Percentiles rank a stretch among this genome's conserved stretches.
These are phyloP conservation scores for Catocala sponsa DNA, from an alignment of 2,888 invertebrate species.

Conservation along the genomic window DNA sequence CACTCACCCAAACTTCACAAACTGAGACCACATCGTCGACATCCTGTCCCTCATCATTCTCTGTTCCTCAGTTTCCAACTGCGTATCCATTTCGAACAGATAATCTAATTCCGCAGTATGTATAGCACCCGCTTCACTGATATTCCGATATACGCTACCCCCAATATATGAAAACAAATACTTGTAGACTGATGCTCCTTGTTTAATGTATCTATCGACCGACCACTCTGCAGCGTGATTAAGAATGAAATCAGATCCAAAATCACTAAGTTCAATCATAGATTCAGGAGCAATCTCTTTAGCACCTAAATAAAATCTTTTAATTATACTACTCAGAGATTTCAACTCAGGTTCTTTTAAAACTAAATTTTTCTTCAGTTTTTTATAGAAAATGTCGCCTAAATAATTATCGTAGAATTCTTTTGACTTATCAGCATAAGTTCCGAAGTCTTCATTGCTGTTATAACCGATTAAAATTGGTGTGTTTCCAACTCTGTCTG, in stretches of 20 bases:
- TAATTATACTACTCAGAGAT: constrained; percentile 36
- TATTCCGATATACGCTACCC: constrained; percentile 50
- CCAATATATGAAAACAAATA: constrained; percentile 61
- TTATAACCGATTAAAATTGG: constrained; percentile 64
- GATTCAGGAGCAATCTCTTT: constrained; percentile 48
- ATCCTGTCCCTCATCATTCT: constrained; percentile 59
- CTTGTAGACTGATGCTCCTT: constrained; percentile 53
- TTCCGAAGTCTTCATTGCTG: constrained; percentile 58
- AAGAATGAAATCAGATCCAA: constrained; percentile 55
- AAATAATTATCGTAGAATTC: constrained; percentile 36
- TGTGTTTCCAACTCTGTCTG: constrained; percentile 41
- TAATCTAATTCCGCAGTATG: constrained; percentile 63
- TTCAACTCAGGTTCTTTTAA: constrained; percentile 31
- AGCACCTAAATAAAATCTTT: constrained; percentile 55
- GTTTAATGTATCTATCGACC: constrained; percentile 54
- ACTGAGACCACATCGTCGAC: constrained; percentile 65
- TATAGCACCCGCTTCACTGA: constrained; percentile 54
- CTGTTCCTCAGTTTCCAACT: constrained; percentile 52
- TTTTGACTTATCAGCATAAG: constrained; percentile 46
- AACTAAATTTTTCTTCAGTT: constrained; percentile 28
- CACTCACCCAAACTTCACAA: constrained; percentile 66
- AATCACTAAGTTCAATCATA: constrained; percentile 53
- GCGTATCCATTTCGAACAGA: constrained; percentile 48
- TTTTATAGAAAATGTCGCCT: constrained; percentile 24
- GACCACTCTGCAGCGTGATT: constrained; percentile 59